phyloP scores from a whole-genome alignment of 2,888 invertebrate species.

The Escarpia spicata region DNA sequence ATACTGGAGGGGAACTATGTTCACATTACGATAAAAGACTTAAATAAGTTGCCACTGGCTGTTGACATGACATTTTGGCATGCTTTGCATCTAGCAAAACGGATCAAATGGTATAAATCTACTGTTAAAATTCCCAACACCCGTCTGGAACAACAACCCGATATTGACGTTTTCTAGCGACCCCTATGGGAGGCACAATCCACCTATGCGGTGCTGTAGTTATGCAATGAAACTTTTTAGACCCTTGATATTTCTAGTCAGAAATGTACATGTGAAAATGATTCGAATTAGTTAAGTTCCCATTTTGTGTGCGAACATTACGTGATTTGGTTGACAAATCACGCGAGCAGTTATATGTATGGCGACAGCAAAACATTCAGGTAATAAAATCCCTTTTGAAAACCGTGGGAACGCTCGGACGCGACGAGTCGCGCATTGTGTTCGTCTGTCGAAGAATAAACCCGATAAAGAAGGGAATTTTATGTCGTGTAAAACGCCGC shows the following conservation, averaged over 20 bases:
- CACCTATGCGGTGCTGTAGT: background rate
- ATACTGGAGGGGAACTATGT: no score
- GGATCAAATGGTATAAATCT: no score
- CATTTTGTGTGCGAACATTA: background rate
- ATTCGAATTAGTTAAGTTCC: background rate
- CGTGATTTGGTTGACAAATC: background rate
- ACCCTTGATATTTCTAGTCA: no score
- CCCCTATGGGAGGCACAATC: background rate
- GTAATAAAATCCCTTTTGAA: background rate
- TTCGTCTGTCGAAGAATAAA: background rate
- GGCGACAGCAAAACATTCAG: background rate
- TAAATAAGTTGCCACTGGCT: background rate
- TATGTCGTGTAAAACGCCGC: slow-evolving; percentile 2
- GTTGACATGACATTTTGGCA: background rate
- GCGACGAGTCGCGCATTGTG: background rate
- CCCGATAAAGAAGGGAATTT: background rate
- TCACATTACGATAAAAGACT: no score
- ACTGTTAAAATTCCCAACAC: background rate
- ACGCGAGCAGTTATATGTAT: background rate
- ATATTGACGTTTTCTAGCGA: background rate
- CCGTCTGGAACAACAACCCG: background rate
- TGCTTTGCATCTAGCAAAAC: background rate
- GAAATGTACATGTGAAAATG: no score
- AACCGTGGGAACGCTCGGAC: background rate
- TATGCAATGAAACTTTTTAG: background rate